Conservation (phyloP, 2,797 vertebrate genomes). For the Acestrorhynchus altus region DNA sequence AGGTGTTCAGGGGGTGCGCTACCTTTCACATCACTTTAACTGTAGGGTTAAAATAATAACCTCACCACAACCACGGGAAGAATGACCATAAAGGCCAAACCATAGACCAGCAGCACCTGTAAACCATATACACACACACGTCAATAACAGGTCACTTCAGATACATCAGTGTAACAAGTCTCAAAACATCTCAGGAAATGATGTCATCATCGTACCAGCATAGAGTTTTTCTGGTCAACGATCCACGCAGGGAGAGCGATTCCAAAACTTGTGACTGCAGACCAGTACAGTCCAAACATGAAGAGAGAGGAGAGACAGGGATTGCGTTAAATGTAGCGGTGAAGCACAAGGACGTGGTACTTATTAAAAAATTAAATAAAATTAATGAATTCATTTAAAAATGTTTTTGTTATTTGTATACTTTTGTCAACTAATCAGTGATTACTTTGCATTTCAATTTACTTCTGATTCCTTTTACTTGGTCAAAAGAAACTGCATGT, state of each 20-base stretch:
- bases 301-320: neutral
- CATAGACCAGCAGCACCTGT: conserved; percentile 96
- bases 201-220: conserved; percentile 82
- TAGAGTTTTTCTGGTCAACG: conserved; percentile 98
- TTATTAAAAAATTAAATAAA: too few species aligned
- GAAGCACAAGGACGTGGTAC: too few species aligned
- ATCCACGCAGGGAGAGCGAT: conserved; percentile 99
- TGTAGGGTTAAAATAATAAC: neutral
- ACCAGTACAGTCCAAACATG: neutral
- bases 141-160: neutral
- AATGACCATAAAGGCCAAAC: conserved; percentile 98
- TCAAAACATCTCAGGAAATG: neutral
- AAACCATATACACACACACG: neutral
- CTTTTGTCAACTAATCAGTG: too few species aligned
- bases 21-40: too few species aligned
- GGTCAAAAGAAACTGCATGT: too few species aligned
- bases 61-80: conserved; percentile 98
- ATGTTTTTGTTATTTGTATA: too few species aligned
- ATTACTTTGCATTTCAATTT: too few species aligned
- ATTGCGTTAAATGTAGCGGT: neutral
- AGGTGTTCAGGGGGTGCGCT: too few species aligned
- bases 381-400: too few species aligned
- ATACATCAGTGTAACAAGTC: too few species aligned
- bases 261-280: conserved; percentile 93
- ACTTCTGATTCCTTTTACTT: too few species aligned